Base-by-base conservation (phyloP, 2,888 invertebrate species). In the Megalurothrips usitatus region DNA sequence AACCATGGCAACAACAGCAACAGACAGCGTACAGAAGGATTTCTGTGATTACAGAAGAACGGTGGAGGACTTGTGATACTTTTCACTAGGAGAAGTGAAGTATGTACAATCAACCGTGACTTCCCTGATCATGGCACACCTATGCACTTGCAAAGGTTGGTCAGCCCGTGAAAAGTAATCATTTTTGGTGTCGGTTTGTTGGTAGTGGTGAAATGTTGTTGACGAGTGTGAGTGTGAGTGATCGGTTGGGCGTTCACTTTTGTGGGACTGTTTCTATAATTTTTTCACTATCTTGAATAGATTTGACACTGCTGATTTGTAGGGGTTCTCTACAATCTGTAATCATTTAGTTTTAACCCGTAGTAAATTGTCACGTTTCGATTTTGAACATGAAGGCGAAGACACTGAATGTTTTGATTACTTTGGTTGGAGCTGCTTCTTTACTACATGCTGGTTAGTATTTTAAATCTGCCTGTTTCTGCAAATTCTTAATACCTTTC, bases 1-100 rank as follows among this genome's bases (percentile, higher is more conserved):
- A 68, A 68, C 68, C 68, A 68, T 68, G 68, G 68, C 68, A 68
- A 68, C 68, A 68, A 23, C n/a, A 68, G 23, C 68, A 68, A 23
- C 68, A 68, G 19, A 12, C 12, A n/a, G n/a, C n/a, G n/a, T n/a
- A n/a, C n/a, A n/a, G 19, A 52, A 52, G 19, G 19, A 8, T 52
- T 19, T 9, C 52, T 2, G 10, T 2, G 19, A 6, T 12, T 52
- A 52, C 10, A 1, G 10, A 52, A 52, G 12, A 52, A 52, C 12
- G 2, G 52, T 52, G 10, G 19, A 12, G 14, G 1, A 52, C 12
- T 19, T 17, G 1, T 52, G 52, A 3, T 8, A 52, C 12, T 12
- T 52, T 17, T 17, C 10, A 19, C 19, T 52, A 9, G 12, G 52
- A 12, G 3, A 52, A 52, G 10, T 19, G 19, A 52, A 19, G 19